Evolutionary conservation across 1,140 invertebrate species (phyloP), one percentile per base, ranked within the genome.

Genomic region (Lepidostoma basale): DNA sequence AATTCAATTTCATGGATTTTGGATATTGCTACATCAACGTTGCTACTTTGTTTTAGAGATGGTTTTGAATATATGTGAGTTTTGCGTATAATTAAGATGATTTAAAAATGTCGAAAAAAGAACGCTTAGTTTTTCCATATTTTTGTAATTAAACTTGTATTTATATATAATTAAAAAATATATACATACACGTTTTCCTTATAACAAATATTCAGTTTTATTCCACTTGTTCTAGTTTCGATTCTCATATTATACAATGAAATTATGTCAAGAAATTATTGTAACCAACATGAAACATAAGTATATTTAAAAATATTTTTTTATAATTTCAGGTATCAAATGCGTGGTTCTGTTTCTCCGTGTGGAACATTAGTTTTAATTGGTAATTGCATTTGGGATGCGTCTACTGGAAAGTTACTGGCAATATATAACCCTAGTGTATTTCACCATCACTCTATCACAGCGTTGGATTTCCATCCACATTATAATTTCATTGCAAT

Each of bases 1-100:
- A 74, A 78, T 70, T 73, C 67, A 42, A 49, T 59, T 16, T 66
- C 77, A 14, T 72, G 77, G 62, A 62, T 74, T 40, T 44, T 78
- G 25, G 73, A 76, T 62, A 20, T 76, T 22, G 26, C 58, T 6
- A 67, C 71, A 36, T 16, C 56, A 5, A 33, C 52, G 8, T 30
- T 26, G 14, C 62, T 63, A n/a, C 66, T 49, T 28, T 69, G 71
- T 59, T 73, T 58, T 28, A 73, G 52, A 67, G 64, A 64, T 42
- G 67, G 67, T 22, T 62, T 64, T 40, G 52, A 66, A 25, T 42
- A 23, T 16, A 58, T 20, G 52, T 59, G 14, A 69, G 33, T 69
- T n/a, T n/a, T n/a, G n/a, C n/a, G n/a, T n/a, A n/a, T n/a, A n/a
- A n/a, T n/a, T n/a, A n/a, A n/a, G n/a, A n/a, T n/a, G n/a, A n/a